Base-by-base conservation (phyloP, 2,888 invertebrate genomes). In the Hirtodrosophila trivittata region DNA sequence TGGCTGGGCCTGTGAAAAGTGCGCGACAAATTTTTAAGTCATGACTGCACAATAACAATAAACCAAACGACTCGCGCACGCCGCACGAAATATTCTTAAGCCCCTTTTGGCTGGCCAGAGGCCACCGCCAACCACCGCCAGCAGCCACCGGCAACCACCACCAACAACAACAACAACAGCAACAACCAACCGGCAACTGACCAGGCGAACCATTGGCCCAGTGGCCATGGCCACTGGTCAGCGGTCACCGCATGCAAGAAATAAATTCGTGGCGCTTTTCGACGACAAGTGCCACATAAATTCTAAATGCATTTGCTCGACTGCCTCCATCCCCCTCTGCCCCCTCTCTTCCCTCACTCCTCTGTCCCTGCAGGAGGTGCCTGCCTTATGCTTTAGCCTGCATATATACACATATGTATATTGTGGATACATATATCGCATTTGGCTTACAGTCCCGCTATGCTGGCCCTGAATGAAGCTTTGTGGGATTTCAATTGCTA, bases 31-130 rank as follows among this genome's bases (percentile, higher is more conserved):
- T 82, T 86, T 84, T 81, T 84, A 82, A 86, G 82, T 82, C 82
- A 81, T 84, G 85, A 81, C 75, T 86, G 87, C 72, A 81, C 87
- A 86, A 86, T 83, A 77, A 87, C 83, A 83, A 86, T 83, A 87
- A 82, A 86, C 72, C 75, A 87, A 85, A 66, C 78, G 69, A 66
- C 57, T 56, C 76, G 67, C 54, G 52, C 66, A 32, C 43, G 57
- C 51, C 46, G 43, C 65, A 75, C 67, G 69, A 74, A 83, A 80
- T 78, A 87, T 80, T 75, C 78, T 87, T 88, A 71, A 87, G 84
- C 80, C 74, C 67, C 65, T 68, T 71, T 58, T 68, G 49, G 45
- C 57, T 45, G 49, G 10, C 49, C 68, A 28, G 28, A 42, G 46
- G 9, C 26, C 14, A 28, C n/a, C 21, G 42, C n/a, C 13, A 32